Percentiles rank a stretch among this genome's conserved stretches.
These are phyloP conservation scores for Chaetogeoica ovagalla DNA, from an alignment of 2,888 invertebrate species.

Conservation along the genomic window DNA sequence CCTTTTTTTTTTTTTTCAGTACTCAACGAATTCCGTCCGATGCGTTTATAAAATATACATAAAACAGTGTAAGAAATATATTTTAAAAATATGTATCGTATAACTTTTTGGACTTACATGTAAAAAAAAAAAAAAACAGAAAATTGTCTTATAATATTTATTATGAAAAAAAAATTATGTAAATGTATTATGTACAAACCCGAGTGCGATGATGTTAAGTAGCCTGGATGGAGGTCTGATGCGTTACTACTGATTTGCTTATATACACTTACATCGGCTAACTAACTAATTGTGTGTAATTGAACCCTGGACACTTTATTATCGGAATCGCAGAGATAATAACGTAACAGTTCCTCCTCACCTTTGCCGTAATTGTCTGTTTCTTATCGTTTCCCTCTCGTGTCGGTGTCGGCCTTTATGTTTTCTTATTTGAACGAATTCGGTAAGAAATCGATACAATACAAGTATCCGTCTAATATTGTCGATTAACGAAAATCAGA, in stretches of 20 bases:
- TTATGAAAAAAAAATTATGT: not conserved
- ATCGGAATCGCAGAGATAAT: constrained; percentile 35
- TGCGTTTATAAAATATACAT: too few species aligned
- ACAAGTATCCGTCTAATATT: not conserved
- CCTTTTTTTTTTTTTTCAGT: too few species aligned
- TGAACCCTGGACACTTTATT: constrained; percentile 40
- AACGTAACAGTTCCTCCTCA: constrained; percentile 24
- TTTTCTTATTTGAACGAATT: constrained; percentile 8
- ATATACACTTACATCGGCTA: not conserved
- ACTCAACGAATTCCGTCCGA: too few species aligned
- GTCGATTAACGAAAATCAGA: not conserved
- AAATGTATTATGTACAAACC: not conserved
- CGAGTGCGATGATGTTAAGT: not conserved
- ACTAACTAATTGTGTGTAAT: constrained; percentile 3
- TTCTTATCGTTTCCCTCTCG: constrained; percentile 21
- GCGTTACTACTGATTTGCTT: constrained; percentile 24
- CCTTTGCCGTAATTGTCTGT: constrained; percentile 15
- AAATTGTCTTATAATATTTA: not conserved
- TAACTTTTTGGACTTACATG: not conserved
- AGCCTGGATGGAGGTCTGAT: constrained; percentile 22
- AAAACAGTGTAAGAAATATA: too few species aligned
- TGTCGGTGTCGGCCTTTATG: constrained; percentile 27
- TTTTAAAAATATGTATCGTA: not conserved
- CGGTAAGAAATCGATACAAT: not conserved
- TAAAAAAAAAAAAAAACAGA: not conserved